phyloP scores from a whole-genome alignment of 2,113 vertebrate species.

The Dasypus novemcinctus region DNA sequence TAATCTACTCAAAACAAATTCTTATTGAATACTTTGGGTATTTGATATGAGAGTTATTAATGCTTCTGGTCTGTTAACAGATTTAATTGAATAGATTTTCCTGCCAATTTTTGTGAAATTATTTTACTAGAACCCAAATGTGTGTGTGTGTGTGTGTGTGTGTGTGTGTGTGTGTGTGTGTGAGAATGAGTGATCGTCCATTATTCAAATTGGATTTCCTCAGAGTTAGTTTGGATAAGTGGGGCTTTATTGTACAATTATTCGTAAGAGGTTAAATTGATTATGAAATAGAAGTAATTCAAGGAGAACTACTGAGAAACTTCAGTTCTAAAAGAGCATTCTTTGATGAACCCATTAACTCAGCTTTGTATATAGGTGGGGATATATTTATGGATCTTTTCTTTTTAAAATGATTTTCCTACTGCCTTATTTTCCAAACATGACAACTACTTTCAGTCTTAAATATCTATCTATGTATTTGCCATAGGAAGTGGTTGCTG shows the following conservation, averaged over 20 bases:
- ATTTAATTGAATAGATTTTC: conserved; percentile 16
- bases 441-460: not conserved
- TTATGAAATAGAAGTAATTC: conserved; percentile 9
- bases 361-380: not conserved
- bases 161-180: not conserved
- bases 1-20: conserved; percentile 30
- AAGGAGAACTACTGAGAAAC: conserved; percentile 31
- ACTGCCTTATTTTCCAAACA: not conserved
- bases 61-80: not conserved
- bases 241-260: not conserved
- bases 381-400: not conserved
- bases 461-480: not conserved
- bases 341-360: not conserved
- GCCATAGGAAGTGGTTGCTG: not conserved
- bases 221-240: not conserved
- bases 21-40: not conserved
- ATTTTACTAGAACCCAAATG: conserved; percentile 25
- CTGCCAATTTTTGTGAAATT: conserved; percentile 27
- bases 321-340: not conserved
- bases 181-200: not conserved
- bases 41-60: not conserved
- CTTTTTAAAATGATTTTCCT: conserved; percentile 18
- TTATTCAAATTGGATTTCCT: conserved; percentile 32
- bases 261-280: conserved; percentile 1
- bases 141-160: not conserved